These are phyloP conservation scores for Erethizon dorsatum DNA, from an alignment of 2,797 vertebrate species.

Conservation along the genomic window DNA sequence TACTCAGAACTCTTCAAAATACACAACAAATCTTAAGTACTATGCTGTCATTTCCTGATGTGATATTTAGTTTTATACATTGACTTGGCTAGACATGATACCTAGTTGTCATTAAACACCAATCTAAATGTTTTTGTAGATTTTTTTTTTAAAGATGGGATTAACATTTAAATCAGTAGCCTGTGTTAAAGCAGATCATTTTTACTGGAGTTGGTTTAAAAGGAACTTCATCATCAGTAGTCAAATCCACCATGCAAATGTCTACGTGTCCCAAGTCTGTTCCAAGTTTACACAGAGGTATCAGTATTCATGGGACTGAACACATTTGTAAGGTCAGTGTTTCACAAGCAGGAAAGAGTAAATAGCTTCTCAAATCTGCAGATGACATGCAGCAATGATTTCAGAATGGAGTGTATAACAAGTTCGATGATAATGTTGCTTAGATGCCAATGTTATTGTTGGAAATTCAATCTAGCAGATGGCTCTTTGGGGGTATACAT, in stretches of 20 bases:
- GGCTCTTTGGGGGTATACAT: not conserved
- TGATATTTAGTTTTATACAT: not conserved
- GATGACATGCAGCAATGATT: not conserved
- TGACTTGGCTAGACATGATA: not conserved
- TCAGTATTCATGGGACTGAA: not conserved
- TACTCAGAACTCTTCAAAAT: not conserved
- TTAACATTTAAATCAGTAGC: not conserved
- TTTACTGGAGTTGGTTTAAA: not conserved
- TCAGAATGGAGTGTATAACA: conserved; percentile 20
- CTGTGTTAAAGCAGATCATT: not conserved
- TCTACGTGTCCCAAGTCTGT: not conserved
- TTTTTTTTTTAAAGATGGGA: not conserved
- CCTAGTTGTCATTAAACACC: not conserved
- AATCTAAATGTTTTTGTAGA: not conserved
- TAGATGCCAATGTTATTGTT: not conserved
- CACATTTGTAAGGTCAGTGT: not conserved
- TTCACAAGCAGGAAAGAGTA: not conserved
- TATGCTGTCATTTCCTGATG: not conserved
- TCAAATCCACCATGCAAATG: not conserved
- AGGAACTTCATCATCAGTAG: not conserved
- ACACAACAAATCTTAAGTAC: not conserved
- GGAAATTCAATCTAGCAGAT: not conserved
- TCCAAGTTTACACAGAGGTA: not conserved
- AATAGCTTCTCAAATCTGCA: not conserved
- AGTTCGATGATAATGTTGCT: not conserved